Evolutionary conservation across 2,113 vertebrate genomes (phyloP).

Genomic region (Willisornis vidua): DNA sequence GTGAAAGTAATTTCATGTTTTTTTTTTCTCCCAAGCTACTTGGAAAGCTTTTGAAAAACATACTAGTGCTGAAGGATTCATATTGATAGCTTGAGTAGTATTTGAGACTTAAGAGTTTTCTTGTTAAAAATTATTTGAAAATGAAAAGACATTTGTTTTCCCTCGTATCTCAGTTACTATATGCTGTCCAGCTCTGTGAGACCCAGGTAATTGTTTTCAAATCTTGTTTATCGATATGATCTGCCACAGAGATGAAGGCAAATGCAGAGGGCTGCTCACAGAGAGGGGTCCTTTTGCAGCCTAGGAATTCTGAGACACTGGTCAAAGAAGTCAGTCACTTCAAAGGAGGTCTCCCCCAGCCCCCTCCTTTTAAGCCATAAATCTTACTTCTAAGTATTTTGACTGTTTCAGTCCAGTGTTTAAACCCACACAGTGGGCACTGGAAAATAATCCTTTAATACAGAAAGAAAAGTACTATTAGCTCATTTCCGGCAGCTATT

Average conservation of each 20-base stretch:
- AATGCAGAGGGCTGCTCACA: neutral
- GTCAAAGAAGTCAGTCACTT: slow-evolving; percentile 62
- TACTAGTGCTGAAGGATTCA: neutral
- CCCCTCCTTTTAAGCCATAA: slow-evolving; percentile 26
- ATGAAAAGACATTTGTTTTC: neutral
- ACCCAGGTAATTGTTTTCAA: slow-evolving; percentile 10
- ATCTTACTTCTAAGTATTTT: slow-evolving; percentile 63
- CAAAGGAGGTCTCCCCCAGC: slow-evolving; percentile 20
- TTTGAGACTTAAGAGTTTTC: neutral
- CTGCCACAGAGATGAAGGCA: slow-evolving; percentile 32
- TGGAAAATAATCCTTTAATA: slow-evolving; percentile 65
- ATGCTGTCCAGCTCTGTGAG: neutral
- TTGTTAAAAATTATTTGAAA: neutral
- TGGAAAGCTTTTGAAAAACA: neutral
- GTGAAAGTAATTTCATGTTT: neutral
- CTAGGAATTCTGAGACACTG: slow-evolving; percentile 12
- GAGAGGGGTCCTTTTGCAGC: slow-evolving; percentile 45
- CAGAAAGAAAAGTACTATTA: slow-evolving; percentile 49
- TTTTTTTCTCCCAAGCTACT: neutral
- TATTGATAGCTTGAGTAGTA: neutral
- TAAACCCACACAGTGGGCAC: slow-evolving; percentile 63
- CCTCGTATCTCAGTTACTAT: neutral
- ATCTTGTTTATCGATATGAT: neutral
- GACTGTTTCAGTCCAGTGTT: slow-evolving; percentile 50
- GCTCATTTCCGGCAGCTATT: slow-evolving; percentile 53